phyloP scores from a whole-genome alignment of 2,888 invertebrate genomes.

The Cantharis flavilabris region DNA sequence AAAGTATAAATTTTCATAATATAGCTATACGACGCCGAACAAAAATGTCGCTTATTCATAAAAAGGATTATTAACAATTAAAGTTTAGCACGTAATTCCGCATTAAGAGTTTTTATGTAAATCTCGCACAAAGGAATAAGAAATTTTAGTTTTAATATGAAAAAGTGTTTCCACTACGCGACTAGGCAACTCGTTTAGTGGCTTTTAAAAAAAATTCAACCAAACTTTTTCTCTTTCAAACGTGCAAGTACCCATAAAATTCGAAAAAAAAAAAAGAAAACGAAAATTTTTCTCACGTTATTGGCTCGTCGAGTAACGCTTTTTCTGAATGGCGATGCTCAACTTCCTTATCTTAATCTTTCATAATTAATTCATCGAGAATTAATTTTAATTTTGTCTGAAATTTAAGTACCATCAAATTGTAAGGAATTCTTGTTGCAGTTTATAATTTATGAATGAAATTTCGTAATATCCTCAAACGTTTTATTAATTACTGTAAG shows the following conservation, averaged over 20 bases:
- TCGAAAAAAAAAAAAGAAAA: not conserved
- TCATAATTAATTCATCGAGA: not conserved
- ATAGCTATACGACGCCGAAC: not conserved
- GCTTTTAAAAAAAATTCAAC: not conserved
- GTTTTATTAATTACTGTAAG: slow-evolving; percentile 22
- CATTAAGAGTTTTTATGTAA: not conserved
- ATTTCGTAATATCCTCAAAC: slow-evolving; percentile 17
- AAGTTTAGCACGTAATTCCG: not conserved
- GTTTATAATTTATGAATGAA: slow-evolving; percentile 23
- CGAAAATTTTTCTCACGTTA: too few species aligned
- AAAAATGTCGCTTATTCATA: not conserved
- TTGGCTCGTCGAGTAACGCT: not conserved
- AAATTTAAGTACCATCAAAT: not conserved
- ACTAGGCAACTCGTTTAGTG: not conserved
- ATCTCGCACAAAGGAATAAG: not conserved
- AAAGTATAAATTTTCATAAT: not conserved
- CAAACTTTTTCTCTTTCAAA: not conserved
- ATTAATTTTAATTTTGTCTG: not conserved
- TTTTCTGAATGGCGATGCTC: not conserved
- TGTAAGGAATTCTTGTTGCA: not conserved
- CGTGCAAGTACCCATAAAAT: not conserved
- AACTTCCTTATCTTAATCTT: not conserved
- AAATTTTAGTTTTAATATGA: not conserved
- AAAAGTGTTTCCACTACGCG: not conserved
- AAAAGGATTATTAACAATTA: not conserved